Percentiles rank a stretch among this genome's conserved stretches.
Conservation (phyloP, 2,888 invertebrate species). For the Therioaphis trifolii region DNA sequence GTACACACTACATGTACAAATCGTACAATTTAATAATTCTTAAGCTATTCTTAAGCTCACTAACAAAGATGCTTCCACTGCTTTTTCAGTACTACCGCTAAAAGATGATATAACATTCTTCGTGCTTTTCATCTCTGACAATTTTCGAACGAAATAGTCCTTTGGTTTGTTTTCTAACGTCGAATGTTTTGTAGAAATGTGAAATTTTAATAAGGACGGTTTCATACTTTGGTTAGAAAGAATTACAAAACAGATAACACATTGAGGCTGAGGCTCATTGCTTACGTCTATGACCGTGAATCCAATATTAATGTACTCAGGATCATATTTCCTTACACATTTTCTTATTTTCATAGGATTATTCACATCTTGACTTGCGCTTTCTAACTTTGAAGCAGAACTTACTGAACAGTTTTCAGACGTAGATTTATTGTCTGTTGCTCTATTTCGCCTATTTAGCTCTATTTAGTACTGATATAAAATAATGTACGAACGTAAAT, state of each 20-base stretch:
- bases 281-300: background rate
- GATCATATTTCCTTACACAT: slow-evolving; percentile 10
- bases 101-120: background rate
- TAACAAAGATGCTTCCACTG: background rate
- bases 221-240: background rate
- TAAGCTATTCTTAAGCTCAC: background rate
- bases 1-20: background rate
- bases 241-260: background rate
- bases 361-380: too few relatives aligned
- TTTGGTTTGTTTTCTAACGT: background rate
- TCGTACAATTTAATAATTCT: background rate
- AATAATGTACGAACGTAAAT: too few relatives aligned
- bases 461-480: too few relatives aligned
- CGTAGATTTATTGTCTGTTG: too few relatives aligned
- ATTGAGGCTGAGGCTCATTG: background rate
- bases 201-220: background rate
- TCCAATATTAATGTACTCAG: too few relatives aligned
- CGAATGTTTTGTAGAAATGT: background rate
- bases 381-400: too few relatives aligned
- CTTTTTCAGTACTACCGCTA: background rate
- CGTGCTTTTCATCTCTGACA: background rate
- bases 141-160: background rate
- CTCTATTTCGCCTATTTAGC: too few relatives aligned
- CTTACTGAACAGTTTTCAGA: too few relatives aligned
- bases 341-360: slow-evolving; percentile 8